Evolutionary conservation across 2,113 vertebrate genomes (phyloP).

Genomic region (Lycocorax pyrrhopterus): DNA sequence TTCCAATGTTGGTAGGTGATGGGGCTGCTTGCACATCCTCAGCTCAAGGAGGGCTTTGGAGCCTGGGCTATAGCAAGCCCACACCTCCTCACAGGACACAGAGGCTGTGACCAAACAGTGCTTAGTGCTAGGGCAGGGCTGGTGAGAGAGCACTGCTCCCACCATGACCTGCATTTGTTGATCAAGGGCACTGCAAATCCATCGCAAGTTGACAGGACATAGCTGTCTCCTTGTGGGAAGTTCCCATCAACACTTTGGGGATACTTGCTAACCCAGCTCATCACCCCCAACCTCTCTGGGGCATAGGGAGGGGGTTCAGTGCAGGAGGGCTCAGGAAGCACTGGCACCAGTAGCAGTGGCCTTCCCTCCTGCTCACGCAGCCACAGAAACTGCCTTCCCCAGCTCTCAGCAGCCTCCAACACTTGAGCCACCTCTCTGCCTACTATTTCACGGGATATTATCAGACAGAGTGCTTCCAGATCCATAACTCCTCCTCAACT

Average conservation of each 20-base stretch:
- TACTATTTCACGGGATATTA: not conserved
- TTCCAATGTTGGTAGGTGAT: conserved; percentile 89
- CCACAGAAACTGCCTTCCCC: not conserved
- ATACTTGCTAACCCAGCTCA: not conserved
- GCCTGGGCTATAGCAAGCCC: not conserved
- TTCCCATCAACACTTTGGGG: rapidly evolving
- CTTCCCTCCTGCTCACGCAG: not conserved
- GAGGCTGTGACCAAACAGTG: not conserved
- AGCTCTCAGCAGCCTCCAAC: not conserved
- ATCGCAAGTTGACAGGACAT: not conserved
- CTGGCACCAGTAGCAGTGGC: not conserved
- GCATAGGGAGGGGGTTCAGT: not conserved
- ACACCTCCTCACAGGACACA: rapidly evolving
- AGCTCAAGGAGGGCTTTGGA: not conserved
- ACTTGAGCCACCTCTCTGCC: not conserved
- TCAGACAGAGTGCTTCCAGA: not conserved
- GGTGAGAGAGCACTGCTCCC: not conserved
- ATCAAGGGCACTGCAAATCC: not conserved
- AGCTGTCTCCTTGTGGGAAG: not conserved
- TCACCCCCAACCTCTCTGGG: not conserved
- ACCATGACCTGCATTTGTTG: rapidly evolving
- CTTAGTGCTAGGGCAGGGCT: not conserved
- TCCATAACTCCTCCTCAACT: not conserved
- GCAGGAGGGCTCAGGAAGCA: not conserved
- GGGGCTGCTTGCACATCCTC: not conserved